A percentile compares a stretch with the other conserved stretches of the same genome.
Conservation (phyloP, 2,113 vertebrate genomes). For the crab-eating macaque (Macaca fascicularis) region T2T-MFA8v1.1 NC_088388.1:76826001-76826500, state of each 20-base stretch:
- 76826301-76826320: not conserved
- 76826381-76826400: not conserved
- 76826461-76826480: not conserved
- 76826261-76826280: slow-evolving; percentile 23
- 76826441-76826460: slow-evolving; percentile 1
- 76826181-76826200: not conserved
- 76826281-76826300: not conserved
- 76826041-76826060: not conserved
- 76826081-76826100: not conserved
- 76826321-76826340: not conserved
- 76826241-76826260: slow-evolving; percentile 30
- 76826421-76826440: not conserved
- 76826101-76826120: not conserved
- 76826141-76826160: not conserved
- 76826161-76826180: not conserved
- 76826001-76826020: not conserved
- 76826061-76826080: not conserved
- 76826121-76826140: slow-evolving; percentile 32
- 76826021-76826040: not conserved
- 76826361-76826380: not conserved
- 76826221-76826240: not conserved
- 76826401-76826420: not conserved
- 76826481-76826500: not conserved
- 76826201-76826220: not conserved
- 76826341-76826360: not conserved